Conservation (phyloP, 2,888 invertebrate genomes). For the Polydrusus tereticollis region DNA sequence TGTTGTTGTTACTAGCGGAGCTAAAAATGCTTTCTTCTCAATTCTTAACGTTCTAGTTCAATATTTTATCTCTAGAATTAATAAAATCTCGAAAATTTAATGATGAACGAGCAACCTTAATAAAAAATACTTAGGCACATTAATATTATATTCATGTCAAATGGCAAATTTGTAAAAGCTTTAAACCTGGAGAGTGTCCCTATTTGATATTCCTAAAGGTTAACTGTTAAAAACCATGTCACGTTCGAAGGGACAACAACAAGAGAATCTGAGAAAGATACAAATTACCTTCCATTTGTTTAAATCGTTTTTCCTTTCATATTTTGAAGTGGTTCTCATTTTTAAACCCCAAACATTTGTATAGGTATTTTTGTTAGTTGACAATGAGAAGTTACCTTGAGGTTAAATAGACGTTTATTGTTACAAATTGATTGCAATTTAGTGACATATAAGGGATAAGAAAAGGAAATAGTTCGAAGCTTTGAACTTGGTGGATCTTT, state of each 20-base stretch:
- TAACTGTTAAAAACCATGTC: conserved; percentile 41
- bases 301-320: conserved; percentile 38
- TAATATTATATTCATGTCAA: conserved; percentile 35
- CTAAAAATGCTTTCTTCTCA: too few species aligned
- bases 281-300: conserved; percentile 46
- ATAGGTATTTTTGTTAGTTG: conserved; percentile 22
- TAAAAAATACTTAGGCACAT: background rate
- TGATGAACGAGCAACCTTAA: background rate
- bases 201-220: conserved; percentile 33
- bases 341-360: conserved; percentile 31
- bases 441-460: conserved; percentile 35
- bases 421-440: conserved; percentile 44
- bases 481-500: background rate
- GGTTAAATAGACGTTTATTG: conserved; percentile 33
- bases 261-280: conserved; percentile 48
- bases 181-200: conserved; percentile 34
- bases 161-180: conserved; percentile 43
- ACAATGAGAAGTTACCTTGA: conserved; percentile 30
- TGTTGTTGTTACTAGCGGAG: too few species aligned
- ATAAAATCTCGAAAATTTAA: too few species aligned
- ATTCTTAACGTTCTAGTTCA: too few species aligned
- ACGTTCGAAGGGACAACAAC: conserved; percentile 41
- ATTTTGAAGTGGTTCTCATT: conserved; percentile 37
- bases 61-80: too few species aligned
- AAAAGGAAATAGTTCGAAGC: conserved; percentile 9